Evolutionary conservation across 2,113 vertebrate genomes (phyloP), one percentile per base, ranked within the genome.

Genomic region (Corynorhinus townsendii): DNA sequence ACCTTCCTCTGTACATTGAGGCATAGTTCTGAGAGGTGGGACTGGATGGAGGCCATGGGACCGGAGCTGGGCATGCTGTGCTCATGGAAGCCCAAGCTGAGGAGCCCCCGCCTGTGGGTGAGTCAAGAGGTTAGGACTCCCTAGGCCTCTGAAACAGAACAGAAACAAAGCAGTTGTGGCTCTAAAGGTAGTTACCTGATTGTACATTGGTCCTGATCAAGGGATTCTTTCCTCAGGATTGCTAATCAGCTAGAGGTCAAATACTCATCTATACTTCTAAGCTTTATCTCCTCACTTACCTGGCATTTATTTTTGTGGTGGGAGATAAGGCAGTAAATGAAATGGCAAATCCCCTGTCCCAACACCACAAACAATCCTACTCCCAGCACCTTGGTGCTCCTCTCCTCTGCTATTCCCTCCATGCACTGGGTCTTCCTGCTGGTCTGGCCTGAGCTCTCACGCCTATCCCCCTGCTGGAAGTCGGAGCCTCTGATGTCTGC

Each of bases 101-200:
- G 19, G 5, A 17, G 26, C 15, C 56, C 69, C 2, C 0, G 0
- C 35, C 33, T 4, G 0, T 0, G 30, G 64, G 12, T 14, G 28
- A 64, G 62, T 33, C 62, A 30, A 30, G 12, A 33, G 62, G 28
- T 64, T 30, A 64, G 62, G 62, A 62, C 59, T 62, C 59, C 59
- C 59, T 38, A 72, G 22, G 71, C 71, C 38, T 72, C 24, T 24
- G 38, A 24, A 40, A 24, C 69, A 40, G n/a, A 38, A 45, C 72
- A 45, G 40, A 45, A 26, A 45, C 24, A n/a, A 16, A n/a, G 10
- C 40, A 38, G 28, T 28, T 9, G 16, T 20, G 7, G 28, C 7
- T 7, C 24, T 64, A 14, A 33, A 28, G 12, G 28, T 22, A 10
- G 1, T 68, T 17, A 30, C 14, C 12, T 68, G 72, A 43, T 7